Evolutionary conservation across 2,113 vertebrate genomes (phyloP).

Genomic region (Pangasianodon gigas): DNA sequence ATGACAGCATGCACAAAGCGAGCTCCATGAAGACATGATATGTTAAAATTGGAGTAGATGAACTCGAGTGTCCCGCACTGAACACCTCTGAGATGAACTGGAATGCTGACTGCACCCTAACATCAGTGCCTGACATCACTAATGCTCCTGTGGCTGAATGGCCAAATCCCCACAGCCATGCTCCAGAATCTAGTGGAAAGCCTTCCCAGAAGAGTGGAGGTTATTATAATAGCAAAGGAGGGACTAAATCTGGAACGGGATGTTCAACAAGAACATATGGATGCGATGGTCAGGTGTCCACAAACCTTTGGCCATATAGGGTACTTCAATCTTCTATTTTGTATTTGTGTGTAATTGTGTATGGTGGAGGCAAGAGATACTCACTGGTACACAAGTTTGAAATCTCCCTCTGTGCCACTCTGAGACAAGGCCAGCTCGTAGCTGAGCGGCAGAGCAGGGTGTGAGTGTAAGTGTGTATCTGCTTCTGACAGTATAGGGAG

Average conservation of each 20-base stretch:
- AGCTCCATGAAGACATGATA: not conserved
- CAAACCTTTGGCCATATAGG: not conserved
- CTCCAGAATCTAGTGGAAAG: not conserved
- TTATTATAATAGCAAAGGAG: not conserved
- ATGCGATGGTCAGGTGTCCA: not conserved
- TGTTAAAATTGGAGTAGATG: not conserved
- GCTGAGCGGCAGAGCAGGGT: slow-evolving; percentile 68
- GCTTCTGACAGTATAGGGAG: slow-evolving; percentile 63
- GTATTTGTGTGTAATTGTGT: not conserved
- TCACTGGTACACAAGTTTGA: slow-evolving; percentile 76
- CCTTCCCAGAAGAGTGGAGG: not conserved
- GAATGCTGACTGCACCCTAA: no score
- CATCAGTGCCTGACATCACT: not conserved
- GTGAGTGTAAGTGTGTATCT: slow-evolving; percentile 65
- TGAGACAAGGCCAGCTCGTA: slow-evolving; percentile 81
- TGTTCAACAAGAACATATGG: not conserved
- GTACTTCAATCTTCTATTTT: not conserved
- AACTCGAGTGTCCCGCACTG: not conserved
- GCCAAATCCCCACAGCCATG: not conserved
- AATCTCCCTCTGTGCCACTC: slow-evolving; percentile 78
- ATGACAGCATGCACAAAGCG: not conserved
- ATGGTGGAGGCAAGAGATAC: not conserved
- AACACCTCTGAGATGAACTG: not conserved
- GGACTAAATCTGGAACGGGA: not conserved
- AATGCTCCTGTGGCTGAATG: not conserved